Evolutionary conservation across 2,888 invertebrate species (phyloP), one percentile per base, ranked within the genome.

Genomic region (Nomada ruficornis): DNA sequence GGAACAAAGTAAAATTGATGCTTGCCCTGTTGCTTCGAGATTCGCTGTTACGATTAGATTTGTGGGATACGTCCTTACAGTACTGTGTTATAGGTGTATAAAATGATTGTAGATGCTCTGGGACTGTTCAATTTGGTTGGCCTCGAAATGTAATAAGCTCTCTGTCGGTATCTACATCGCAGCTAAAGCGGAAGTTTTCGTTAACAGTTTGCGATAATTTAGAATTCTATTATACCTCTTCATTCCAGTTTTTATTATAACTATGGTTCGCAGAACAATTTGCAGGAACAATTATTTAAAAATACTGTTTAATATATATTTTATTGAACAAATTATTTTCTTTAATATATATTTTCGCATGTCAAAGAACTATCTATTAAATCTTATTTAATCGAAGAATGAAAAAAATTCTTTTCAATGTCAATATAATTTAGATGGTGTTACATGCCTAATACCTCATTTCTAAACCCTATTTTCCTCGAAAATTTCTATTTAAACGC

Each of bases 21-120:
- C 23, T 42, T n/a, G 23, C n/a, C 67, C 74, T 75, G 50, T 60
- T 52, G 57, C 74, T 50, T 50, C 36, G 11, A 50, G 54, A 72
- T 67, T 67, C 36, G 11, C 18, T 26, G 18, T 65, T 65, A 13
- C 47, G 50, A 65, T 50, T 65, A 65, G 50, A 65, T 65, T 50
- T 64, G 50, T 18, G n/a, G 23, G 26, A 50, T 18, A 64, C 18
- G 1, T 10, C 36, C 36, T 36, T 5, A 7, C 36, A 7, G 36
- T 13, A 3, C n/a, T 26, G 2, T n/a, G 10, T 11, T 18, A 11
- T 65, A 29, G 50, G 20, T 29, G 50, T 15, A 65, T 13, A 26
- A 64, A 26, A 18, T 7, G 23, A 18, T 18, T 20, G 26, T 47
- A 26, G 47, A 18, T 11, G 23, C 15, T 44, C 23, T 11, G 11